A percentile compares a stretch with the other conserved stretches of the same genome.
Conservation (phyloP, 2,797 vertebrate species). For the Lacerta agilis region DNA sequence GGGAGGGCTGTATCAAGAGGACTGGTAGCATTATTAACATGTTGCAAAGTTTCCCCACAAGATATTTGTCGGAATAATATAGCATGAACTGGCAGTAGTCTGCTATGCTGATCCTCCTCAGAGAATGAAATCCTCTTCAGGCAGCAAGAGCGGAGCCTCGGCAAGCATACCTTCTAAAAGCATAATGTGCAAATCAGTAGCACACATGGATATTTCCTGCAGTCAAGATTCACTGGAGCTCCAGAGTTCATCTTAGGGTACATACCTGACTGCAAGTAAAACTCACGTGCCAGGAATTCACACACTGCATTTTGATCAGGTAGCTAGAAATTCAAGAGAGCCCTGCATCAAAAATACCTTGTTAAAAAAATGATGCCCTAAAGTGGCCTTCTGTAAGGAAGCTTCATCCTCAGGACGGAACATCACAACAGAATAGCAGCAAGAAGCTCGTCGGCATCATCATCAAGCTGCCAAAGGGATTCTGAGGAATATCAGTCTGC, state of each 20-base stretch:
- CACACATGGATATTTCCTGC: background rate
- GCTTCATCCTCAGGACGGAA: background rate
- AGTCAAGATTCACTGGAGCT: background rate
- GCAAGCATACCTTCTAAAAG: background rate
- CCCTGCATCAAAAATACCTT: background rate
- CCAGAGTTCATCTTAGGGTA: background rate
- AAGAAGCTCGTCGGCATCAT: background rate
- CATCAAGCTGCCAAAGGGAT: background rate
- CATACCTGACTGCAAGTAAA: background rate
- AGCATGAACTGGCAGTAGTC: background rate
- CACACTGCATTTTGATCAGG: constrained; percentile 4
- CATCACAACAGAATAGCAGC: background rate
- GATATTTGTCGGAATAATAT: constrained; percentile 4
- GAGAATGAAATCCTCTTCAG: constrained; percentile 28
- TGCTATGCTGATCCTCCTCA: background rate
- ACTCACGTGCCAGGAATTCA: background rate
- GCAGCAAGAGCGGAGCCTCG: background rate
- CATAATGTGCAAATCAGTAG: background rate
- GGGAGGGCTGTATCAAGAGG: background rate
- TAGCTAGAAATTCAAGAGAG: background rate
- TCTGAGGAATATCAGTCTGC: background rate
- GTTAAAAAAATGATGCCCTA: background rate
- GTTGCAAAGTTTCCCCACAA: background rate
- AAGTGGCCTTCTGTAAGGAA: background rate
- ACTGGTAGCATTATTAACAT: constrained; percentile 24